Evolutionary conservation across 2,888 invertebrate species (phyloP).

Genomic region (Pyrochroa serraticornis): DNA sequence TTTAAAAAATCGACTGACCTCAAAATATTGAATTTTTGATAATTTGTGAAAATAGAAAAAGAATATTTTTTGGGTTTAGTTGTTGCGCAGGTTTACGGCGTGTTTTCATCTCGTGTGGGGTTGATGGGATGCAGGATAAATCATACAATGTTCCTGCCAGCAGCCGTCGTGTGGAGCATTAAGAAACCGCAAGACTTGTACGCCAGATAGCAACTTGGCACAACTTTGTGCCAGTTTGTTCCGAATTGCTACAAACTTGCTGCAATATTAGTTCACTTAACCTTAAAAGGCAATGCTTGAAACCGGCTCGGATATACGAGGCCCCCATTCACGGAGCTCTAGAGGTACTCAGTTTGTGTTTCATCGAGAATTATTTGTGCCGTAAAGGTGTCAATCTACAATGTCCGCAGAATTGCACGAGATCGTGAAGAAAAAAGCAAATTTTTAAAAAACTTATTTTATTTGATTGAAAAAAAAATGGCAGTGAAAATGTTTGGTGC

Average conservation of each 20-base stretch:
- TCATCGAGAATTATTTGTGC: background rate
- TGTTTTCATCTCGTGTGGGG: no score
- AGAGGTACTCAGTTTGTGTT: constrained; percentile 4
- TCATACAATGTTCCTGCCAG: constrained; percentile 42
- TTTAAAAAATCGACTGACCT: no score
- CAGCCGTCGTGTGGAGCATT: constrained; percentile 51
- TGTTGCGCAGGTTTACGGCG: no score
- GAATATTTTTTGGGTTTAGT: background rate
- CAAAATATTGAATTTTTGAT: no score
- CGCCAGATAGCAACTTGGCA: constrained; percentile 51
- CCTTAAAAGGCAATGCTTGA: constrained; percentile 34
- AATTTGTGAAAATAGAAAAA: background rate
- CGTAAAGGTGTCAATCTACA: background rate
- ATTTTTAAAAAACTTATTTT: no score
- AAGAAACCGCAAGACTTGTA: constrained; percentile 56
- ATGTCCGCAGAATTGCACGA: background rate
- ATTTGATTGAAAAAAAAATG: no score
- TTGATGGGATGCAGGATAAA: constrained; percentile 36
- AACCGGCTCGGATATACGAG: constrained; percentile 15
- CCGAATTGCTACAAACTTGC: constrained; percentile 42
- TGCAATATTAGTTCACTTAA: constrained; percentile 42
- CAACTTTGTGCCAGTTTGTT: constrained; percentile 52
- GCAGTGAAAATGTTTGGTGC: no score
- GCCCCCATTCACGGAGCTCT: constrained; percentile 5
- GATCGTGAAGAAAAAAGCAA: no score